Evolutionary conservation across 2,888 invertebrate species (phyloP), one percentile per base, ranked within the genome.

Genomic region (Colostygia pectinataria): DNA sequence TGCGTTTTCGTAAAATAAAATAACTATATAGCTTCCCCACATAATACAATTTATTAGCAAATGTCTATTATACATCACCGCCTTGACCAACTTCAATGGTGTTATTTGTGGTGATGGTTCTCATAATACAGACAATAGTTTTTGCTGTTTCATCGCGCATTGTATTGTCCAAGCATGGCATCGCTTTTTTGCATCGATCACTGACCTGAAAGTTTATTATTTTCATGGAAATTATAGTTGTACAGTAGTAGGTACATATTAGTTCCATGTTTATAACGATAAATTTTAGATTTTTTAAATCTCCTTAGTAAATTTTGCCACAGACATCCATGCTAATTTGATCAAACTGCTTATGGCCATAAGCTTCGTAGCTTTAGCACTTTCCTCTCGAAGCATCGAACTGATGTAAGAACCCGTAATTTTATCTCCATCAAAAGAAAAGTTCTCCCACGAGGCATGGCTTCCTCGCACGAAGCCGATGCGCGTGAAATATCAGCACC

Each of bases 31-130:
- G n/a, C n/a, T 15, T 3, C 15, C 4, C 4, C 15, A 15, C 15
- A 15, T 15, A 15, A 3, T 15, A 15, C 15, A 3, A 15, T 4
- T 3, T 15, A 15, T 15, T 15, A 15, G n/a, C n/a, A n/a, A n/a
- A n/a, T n/a, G n/a, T n/a, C n/a, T n/a, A n/a, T n/a, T n/a, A n/a
- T n/a, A n/a, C 53, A 46, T 49, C 53, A 63, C 55, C 70, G 9
- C 31, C 72, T 74, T 75, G 75, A 72, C 78, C 72, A 66, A 76
- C 60, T 62, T 70, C 36, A 49, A 57, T 49, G 60, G 55, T 65
- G 68, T 67, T 66, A 41, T 53, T 58, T 47, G 46, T 40, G 32
- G 15, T 55, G 54, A 63, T 59, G 49, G 57, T 68, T 74, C 66
- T 62, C 70, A 70, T 68, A 55, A 42, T 68, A 55, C 42, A 61